Percentiles rank a stretch among this genome's conserved stretches.
Evolutionary conservation across 2,888 invertebrate species (phyloP).

Genomic region (Apodemia duryi): DNA sequence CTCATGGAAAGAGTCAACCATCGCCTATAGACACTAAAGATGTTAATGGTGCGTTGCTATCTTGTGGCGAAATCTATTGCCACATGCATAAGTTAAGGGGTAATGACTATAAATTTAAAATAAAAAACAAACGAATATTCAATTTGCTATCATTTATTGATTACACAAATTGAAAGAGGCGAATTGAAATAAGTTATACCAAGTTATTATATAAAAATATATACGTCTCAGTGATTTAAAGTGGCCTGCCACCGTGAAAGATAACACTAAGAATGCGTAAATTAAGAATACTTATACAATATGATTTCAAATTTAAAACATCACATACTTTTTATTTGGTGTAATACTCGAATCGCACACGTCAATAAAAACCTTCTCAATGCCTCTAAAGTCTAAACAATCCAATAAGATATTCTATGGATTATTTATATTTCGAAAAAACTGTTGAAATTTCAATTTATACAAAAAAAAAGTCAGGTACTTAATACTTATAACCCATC

Average conservation of each 20-base stretch:
- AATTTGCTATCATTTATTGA: conserved; percentile 77
- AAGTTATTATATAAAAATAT: conserved; percentile 60
- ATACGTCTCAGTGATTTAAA: conserved; percentile 55
- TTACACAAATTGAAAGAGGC: conserved; percentile 71
- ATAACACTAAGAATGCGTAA: conserved; percentile 37
- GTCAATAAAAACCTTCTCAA: conserved; percentile 26
- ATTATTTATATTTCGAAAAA: too few relatives aligned
- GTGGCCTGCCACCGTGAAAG: conserved; percentile 75
- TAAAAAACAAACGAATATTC: conserved; percentile 43
- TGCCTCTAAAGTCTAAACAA: conserved; percentile 3
- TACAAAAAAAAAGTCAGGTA: too few relatives aligned
- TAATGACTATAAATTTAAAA: conserved; percentile 26
- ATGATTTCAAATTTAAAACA: conserved; percentile 40
- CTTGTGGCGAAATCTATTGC: too few relatives aligned
- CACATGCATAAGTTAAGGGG: too few relatives aligned
- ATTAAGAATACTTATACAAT: conserved; percentile 29
- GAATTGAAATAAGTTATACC: conserved; percentile 55
- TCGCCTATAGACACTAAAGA: too few relatives aligned
- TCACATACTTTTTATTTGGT: conserved; percentile 49
- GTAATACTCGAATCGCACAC: conserved; percentile 36
- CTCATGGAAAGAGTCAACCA: too few relatives aligned
- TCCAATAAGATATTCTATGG: neutral
- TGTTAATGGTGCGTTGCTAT: too few relatives aligned
- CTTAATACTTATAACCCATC: too few relatives aligned
- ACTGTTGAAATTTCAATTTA: too few relatives aligned